Evolutionary conservation across 2,888 invertebrate genomes (phyloP).

Genomic region (Drosophila lacicola): DNA sequence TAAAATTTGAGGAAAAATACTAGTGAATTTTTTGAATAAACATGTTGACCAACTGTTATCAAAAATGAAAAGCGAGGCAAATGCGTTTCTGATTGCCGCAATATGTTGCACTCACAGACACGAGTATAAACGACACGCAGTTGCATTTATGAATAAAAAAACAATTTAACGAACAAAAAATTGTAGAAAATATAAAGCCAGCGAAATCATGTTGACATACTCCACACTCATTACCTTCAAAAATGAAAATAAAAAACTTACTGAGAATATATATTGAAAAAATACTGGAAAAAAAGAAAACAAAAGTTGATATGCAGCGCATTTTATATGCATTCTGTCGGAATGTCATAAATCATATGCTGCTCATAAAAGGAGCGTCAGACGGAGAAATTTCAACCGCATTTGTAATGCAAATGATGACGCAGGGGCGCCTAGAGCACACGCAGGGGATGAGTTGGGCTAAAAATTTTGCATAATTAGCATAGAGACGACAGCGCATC

Average conservation of each 20-base stretch:
- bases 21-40: constrained; percentile 14
- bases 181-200: background rate
- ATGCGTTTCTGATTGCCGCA: constrained; percentile 42
- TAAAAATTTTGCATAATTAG: constrained; percentile 74
- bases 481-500: constrained; percentile 58
- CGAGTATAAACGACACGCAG: constrained; percentile 19
- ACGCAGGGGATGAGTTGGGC: background rate
- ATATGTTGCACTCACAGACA: constrained; percentile 16
- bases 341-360: constrained; percentile 64
- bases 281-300: constrained; percentile 2
- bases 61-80: constrained; percentile 15
- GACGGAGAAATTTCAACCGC: constrained; percentile 29
- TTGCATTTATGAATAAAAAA: constrained; percentile 40
- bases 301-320: constrained; percentile 6
- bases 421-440: constrained; percentile 23
- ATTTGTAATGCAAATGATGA: constrained; percentile 69
- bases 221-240: constrained; percentile 24
- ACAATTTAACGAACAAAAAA: background rate
- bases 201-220: constrained; percentile 40
- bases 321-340: constrained; percentile 38
- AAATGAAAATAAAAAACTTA: constrained; percentile 2
- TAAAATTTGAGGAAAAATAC: background rate
- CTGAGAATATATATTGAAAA: background rate
- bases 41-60: constrained; percentile 19
- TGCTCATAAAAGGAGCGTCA: constrained; percentile 24